Evolutionary conservation across 1,140 invertebrate genomes (phyloP).

Genomic region (Polypedilum vanderplanki): DNA sequence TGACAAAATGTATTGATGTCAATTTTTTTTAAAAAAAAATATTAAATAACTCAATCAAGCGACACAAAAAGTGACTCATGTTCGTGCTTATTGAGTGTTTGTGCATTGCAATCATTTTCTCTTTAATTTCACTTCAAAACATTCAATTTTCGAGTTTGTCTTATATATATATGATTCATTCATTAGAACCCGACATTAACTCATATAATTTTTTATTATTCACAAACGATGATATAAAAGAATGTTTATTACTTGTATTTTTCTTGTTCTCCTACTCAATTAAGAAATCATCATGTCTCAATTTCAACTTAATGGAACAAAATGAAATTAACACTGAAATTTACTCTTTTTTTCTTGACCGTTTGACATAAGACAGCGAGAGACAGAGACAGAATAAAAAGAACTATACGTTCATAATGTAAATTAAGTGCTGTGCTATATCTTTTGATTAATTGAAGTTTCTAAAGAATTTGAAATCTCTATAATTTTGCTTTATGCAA

Average conservation of each 20-base stretch:
- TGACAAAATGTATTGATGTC: too few species aligned
- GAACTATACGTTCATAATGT: too few species aligned
- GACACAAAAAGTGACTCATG: too few species aligned
- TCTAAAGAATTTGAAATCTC: too few species aligned
- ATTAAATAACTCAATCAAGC: too few species aligned
- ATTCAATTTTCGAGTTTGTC: slow-evolving; percentile 8
- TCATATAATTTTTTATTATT: neutral
- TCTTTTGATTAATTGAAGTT: too few species aligned
- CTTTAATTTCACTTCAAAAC: neutral
- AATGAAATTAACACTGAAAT: neutral
- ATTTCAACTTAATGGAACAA: neutral
- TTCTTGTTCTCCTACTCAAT: neutral
- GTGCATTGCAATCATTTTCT: too few species aligned
- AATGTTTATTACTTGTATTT: neutral
- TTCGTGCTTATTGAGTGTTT: too few species aligned
- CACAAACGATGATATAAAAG: slow-evolving; percentile 1
- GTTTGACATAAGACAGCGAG: neutral
- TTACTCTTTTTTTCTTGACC: neutral
- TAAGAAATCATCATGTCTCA: slow-evolving; percentile 18
- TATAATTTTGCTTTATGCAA: too few species aligned
- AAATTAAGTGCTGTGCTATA: too few species aligned
- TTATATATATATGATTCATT: slow-evolving; percentile 1
- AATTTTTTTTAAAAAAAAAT: too few species aligned
- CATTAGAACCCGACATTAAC: neutral
- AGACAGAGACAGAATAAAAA: too few species aligned